A percentile compares a stretch with the other conserved stretches of the same genome.
These are phyloP conservation scores for Paramormyrops hopkinsi DNA, from an alignment of 2,797 vertebrate genomes.

Conservation along the genomic window DNA sequence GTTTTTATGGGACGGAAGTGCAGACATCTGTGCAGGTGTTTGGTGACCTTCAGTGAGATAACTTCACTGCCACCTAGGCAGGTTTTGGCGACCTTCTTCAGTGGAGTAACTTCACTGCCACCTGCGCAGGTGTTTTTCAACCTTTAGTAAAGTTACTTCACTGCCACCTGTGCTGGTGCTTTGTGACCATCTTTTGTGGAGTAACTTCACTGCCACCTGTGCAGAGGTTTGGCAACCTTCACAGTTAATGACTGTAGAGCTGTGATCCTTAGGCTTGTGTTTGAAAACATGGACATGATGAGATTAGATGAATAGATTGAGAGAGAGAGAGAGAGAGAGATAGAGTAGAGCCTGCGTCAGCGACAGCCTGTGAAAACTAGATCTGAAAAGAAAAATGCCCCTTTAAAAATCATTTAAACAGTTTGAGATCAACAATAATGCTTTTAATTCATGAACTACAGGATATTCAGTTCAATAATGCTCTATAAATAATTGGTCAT, in stretches of 20 bases:
- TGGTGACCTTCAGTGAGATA: neutral
- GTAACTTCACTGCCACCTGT: neutral
- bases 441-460: neutral
- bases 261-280: neutral
- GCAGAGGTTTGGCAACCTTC: neutral
- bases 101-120: neutral
- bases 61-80: neutral
- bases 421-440: neutral
- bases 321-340: neutral
- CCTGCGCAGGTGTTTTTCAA: neutral
- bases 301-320: neutral
- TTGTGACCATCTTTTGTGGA: neutral
- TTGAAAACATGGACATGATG: neutral
- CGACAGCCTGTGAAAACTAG: neutral
- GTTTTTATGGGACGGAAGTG: neutral
- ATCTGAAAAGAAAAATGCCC: neutral
- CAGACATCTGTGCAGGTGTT: neutral
- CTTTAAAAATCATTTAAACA: neutral
- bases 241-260: neutral
- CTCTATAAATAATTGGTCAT: neutral
- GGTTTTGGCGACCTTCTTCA: neutral
- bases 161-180: neutral
- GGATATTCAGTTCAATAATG: neutral
- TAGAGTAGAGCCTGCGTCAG: neutral
- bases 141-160: neutral